phyloP scores from a whole-genome alignment of 2,113 vertebrate genomes.

The Holacanthus passer region DNA sequence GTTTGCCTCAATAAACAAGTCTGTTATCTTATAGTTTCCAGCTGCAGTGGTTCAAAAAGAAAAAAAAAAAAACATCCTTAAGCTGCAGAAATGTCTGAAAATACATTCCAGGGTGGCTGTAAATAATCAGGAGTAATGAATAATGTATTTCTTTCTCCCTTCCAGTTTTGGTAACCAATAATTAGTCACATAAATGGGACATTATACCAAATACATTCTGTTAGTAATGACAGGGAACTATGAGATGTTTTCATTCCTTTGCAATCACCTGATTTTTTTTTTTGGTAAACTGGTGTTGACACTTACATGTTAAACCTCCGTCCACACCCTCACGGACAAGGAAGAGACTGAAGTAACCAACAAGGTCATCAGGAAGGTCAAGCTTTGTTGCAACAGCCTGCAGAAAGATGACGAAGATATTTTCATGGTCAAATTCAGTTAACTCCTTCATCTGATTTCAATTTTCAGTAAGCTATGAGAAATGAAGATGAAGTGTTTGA shows the following conservation, averaged over 20 bases:
- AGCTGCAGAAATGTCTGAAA: not conserved
- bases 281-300: not conserved
- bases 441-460: not conserved
- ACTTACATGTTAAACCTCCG: constrained; percentile 94
- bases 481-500: not conserved
- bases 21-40: constrained; percentile 14
- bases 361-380: constrained; percentile 94
- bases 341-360: constrained; percentile 97
- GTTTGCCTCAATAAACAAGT: constrained; percentile 10
- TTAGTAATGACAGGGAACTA: not conserved
- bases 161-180: not conserved
- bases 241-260: not conserved
- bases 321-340: constrained; percentile 91
- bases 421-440: not conserved
- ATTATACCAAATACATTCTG: not conserved
- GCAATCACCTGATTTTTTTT: not conserved
- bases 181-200: not conserved
- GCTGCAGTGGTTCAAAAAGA: not conserved
- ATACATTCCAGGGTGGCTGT: not conserved
- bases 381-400: constrained; percentile 95
- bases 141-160: not conserved
- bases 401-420: constrained; percentile 19
- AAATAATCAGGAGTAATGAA: constrained; percentile 12
- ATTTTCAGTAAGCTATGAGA: not conserved
- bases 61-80: not conserved